These are phyloP conservation scores for Sphaeridia pumilis DNA, from an alignment of 2,888 invertebrate species.

Conservation along the genomic window DNA sequence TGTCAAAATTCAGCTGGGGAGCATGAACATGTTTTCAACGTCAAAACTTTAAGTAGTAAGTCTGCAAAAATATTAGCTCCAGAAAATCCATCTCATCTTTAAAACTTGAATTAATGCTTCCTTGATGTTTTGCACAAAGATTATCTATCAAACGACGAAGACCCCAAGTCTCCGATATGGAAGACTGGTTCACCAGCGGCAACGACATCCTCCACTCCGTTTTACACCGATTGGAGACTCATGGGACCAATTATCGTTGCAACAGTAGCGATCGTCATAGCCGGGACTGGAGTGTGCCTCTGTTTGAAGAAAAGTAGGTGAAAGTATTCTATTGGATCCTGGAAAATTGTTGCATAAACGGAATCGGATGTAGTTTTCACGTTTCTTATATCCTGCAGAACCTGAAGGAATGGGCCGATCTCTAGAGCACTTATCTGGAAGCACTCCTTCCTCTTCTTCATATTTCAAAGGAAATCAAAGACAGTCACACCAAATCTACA, in stretches of 20 bases:
- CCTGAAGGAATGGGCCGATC: constrained; percentile 20
- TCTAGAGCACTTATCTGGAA: constrained; percentile 26
- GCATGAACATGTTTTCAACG: constrained; percentile 48
- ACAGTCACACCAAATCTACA: constrained; percentile 26
- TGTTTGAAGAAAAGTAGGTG: constrained; percentile 47
- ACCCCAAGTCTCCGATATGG: constrained; percentile 12
- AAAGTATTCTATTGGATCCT: too few species aligned
- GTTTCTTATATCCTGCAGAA: constrained; percentile 3
- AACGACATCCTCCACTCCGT: constrained; percentile 36
- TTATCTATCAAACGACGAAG: too few species aligned
- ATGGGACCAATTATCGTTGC: constrained; percentile 46
- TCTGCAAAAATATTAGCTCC: too few species aligned
- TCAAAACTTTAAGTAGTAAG: constrained; percentile 45
- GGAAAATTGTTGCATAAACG: too few species aligned
- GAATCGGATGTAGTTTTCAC: too few species aligned
- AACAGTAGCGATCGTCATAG: constrained; percentile 46
- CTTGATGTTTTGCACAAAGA: too few species aligned
- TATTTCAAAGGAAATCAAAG: constrained; percentile 33
- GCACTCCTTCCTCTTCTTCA: constrained; percentile 32
- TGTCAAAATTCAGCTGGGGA: constrained; percentile 55
- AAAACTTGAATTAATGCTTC: too few species aligned
- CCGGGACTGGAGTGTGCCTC: constrained; percentile 46
- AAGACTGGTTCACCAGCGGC: constrained; percentile 9
- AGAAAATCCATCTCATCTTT: too few species aligned
- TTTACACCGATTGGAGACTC: constrained; percentile 44